Conservation (phyloP, 1,140 invertebrate genomes). For the Limonius californicus region DNA sequence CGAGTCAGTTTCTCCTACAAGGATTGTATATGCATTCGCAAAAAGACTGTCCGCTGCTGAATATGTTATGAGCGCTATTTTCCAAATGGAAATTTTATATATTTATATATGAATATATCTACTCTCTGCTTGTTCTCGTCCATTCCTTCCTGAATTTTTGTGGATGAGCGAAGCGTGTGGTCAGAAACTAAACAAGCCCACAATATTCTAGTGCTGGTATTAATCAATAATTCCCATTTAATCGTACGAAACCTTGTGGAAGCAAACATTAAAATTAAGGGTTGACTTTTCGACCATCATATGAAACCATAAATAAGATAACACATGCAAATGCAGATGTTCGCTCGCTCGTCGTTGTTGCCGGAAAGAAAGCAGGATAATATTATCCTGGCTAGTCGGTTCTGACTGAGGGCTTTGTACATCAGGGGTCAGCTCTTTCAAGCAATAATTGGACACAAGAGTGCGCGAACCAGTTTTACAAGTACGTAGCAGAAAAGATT, state of each 20-base stretch:
- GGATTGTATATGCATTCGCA: slow-evolving; percentile 32
- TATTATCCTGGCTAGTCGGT: not conserved
- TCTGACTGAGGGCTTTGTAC: not conserved
- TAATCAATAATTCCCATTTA: no score
- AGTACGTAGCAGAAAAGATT: slow-evolving; percentile 25
- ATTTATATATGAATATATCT: slow-evolving; percentile 43
- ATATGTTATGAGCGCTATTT: slow-evolving; percentile 46
- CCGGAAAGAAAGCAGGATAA: not conserved
- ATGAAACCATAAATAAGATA: no score
- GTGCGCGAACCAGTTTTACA: slow-evolving; percentile 25
- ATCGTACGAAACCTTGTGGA: no score
- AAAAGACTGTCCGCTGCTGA: slow-evolving; percentile 41
- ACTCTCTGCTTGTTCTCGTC: slow-evolving; percentile 19
- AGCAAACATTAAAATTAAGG: no score
- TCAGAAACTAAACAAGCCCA: no score
- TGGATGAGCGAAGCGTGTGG: not conserved
- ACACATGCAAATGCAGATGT: no score
- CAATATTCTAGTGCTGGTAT: no score
- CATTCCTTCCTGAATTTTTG: slow-evolving; percentile 4
- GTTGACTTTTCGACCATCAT: no score
- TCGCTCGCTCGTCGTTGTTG: not conserved
- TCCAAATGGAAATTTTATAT: slow-evolving; percentile 47
- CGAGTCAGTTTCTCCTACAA: slow-evolving; percentile 11
- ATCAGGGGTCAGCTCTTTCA: slow-evolving; percentile 8
- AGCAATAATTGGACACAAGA: slow-evolving; percentile 24